Conservation (phyloP, 2,888 invertebrate species). For the Ditylenchus weischeri region DNA sequence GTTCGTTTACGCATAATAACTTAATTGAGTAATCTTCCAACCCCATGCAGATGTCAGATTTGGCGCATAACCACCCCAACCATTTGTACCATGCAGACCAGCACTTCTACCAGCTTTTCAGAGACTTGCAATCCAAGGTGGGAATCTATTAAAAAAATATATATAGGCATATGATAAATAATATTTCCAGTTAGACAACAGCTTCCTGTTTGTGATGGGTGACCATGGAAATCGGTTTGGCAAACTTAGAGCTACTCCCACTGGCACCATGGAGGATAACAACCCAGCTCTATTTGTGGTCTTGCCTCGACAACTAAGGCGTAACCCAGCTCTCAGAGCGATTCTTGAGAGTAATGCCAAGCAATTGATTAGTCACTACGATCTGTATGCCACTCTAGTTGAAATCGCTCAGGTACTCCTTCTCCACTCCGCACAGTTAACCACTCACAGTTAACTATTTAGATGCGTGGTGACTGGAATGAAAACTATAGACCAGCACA, state of each 20-base stretch:
- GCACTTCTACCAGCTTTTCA: constrained; percentile 23
- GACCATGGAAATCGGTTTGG: constrained; percentile 24
- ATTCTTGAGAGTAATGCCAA: constrained; percentile 20
- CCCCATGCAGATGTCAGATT: constrained; percentile 35
- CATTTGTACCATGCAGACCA: constrained; percentile 37
- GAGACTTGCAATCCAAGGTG: constrained; percentile 8
- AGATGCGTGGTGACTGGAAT: no score
- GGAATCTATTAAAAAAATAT: not conserved
- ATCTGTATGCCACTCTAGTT: constrained; percentile 25
- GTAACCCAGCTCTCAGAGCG: constrained; percentile 19
- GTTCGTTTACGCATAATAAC: not conserved
- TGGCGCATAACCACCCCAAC: constrained; percentile 40
- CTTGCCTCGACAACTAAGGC: constrained; percentile 20
- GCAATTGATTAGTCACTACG: constrained; percentile 25
- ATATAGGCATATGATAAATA: no score
- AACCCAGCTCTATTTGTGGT: constrained; percentile 21
- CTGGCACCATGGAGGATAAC: constrained; percentile 23
- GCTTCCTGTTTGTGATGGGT: constrained; percentile 27
- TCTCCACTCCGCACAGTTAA: not conserved
- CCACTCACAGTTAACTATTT: no score
- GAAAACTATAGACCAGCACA: no score
- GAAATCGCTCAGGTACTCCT: constrained; percentile 17
- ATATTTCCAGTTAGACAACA: constrained; percentile 23
- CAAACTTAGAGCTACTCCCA: constrained; percentile 11
- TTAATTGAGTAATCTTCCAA: constrained; percentile 12